These are phyloP conservation scores for Caenorhabditis sulstoni DNA, from an alignment of 2,888 invertebrate species.

Conservation along the genomic window DNA sequence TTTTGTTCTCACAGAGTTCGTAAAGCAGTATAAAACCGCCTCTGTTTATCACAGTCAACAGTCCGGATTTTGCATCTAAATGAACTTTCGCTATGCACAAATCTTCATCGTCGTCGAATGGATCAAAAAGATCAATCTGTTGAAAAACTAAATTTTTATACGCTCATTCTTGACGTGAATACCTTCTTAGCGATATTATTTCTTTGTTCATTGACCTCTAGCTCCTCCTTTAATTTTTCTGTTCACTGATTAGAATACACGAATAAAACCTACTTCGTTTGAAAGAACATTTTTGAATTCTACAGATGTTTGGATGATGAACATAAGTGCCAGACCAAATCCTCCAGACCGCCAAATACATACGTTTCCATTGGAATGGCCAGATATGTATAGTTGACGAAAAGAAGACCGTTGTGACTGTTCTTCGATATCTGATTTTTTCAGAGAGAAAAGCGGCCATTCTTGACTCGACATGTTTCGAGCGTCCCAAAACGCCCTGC, in stretches of 20 bases:
- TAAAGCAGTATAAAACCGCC: slow-evolving; percentile 48
- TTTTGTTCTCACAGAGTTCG: slow-evolving; percentile 18
- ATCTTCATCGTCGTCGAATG: slow-evolving; percentile 45
- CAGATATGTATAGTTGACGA: slow-evolving; percentile 49
- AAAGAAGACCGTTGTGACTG: slow-evolving; percentile 26
- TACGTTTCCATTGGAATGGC: slow-evolving; percentile 48
- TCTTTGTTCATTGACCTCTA: not conserved
- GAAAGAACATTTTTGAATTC: slow-evolving; percentile 39
- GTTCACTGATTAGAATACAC: too few species aligned
- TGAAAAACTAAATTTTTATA: not conserved
- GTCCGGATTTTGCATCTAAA: slow-evolving; percentile 38
- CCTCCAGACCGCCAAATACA: slow-evolving; percentile 50
- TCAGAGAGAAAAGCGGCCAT: slow-evolving; percentile 40
- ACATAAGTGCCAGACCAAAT: slow-evolving; percentile 18
- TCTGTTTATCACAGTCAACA: slow-evolving; percentile 32
- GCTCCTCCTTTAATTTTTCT: too few species aligned
- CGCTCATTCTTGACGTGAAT: not conserved
- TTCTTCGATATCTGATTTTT: slow-evolving; percentile 7
- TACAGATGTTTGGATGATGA: slow-evolving; percentile 22
- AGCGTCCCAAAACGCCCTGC: slow-evolving; percentile 34
- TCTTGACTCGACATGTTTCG: slow-evolving; percentile 17
- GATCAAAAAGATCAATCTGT: slow-evolving; percentile 41
- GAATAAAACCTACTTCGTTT: too few species aligned
- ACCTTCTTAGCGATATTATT: not conserved
- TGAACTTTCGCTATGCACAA: slow-evolving; percentile 25